phyloP scores from a whole-genome alignment of 1,140 invertebrate species.

The Drosophila nikananu region DNA sequence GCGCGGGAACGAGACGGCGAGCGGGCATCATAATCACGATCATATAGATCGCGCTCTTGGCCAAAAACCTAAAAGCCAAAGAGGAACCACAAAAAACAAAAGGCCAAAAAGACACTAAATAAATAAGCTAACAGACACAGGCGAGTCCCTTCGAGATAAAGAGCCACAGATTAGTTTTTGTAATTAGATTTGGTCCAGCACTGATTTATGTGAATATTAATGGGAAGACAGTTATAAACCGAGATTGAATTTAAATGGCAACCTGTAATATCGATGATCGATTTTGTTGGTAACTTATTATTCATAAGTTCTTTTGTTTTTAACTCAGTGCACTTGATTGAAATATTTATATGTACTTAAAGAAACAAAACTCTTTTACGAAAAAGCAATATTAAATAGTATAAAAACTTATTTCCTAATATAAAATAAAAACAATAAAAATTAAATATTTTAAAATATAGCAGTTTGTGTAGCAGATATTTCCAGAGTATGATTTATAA shows the following conservation, averaged over 20 bases:
- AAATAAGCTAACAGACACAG: conserved; percentile 32
- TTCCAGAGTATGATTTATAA: not conserved
- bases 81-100: conserved; percentile 6
- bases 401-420: not conserved
- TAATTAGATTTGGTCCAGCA: conserved; percentile 74
- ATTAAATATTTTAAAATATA: not conserved
- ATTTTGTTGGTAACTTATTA: not conserved
- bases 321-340: not conserved
- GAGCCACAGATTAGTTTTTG: conserved; percentile 65
- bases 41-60: conserved; percentile 45
- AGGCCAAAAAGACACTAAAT: conserved; percentile 25
- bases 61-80: conserved; percentile 26
- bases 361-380: not conserved
- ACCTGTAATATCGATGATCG: conserved; percentile 18
- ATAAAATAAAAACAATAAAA: not conserved
- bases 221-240: conserved; percentile 58
- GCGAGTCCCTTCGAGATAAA: conserved; percentile 48
- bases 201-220: conserved; percentile 79
- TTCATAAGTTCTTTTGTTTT: too few relatives aligned
- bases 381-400: not conserved
- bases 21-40: conserved; percentile 51
- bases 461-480: not conserved
- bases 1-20: conserved; percentile 31
- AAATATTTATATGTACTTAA: not conserved
- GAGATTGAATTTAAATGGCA: conserved; percentile 61